Base-by-base conservation (phyloP, 2,888 invertebrate species). In the Ectemnius cavifrons region DNA sequence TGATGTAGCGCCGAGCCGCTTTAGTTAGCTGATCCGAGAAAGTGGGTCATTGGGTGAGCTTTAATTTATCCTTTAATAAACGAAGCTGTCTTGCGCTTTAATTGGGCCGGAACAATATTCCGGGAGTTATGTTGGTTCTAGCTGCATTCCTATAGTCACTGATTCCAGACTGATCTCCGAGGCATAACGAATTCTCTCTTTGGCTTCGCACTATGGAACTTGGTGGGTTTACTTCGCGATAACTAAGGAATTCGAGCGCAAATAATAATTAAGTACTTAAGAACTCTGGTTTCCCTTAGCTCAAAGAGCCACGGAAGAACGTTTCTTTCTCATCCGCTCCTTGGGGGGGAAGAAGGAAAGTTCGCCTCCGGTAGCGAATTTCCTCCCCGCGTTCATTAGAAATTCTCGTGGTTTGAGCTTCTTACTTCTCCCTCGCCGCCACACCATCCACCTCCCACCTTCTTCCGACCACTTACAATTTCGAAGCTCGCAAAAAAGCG, bases 241-340 rank as follows among this genome's bases (percentile, higher is more conserved):
- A 83, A 81, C 80, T 72, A 47, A 56, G 23, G 71, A 85, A 77
- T 82, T 77, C 71, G 68, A 81, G 78, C 80, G 81, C 81, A 85
- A 86, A 87, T 87, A 88, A 87, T 88, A 86, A 85, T 84, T 86
- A 83, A 78, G 80, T 80, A 82, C 75, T 84, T 75, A 78, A 75
- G 23, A 67, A 59, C 71, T 61, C 66, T 37, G 45, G 27, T 20
- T 59, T 61, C 16, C 28, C 28, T 18, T 56, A 57, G 63, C 47
- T 58, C 56, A 46, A 14, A 59, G 16, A 63, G 57, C 11, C 8
- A 37, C 8, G 63, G 46, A 63, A 46, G 58, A 57, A 64, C 20
- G 23, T 18, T 45, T 56, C 37, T 37, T 37, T 37, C 37, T 37
- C 37, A 11, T 11, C 37, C 11, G 37, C 1, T 37, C 37, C 37